Conservation (phyloP, 2,797 vertebrate species). For the Podargus strigoides region DNA sequence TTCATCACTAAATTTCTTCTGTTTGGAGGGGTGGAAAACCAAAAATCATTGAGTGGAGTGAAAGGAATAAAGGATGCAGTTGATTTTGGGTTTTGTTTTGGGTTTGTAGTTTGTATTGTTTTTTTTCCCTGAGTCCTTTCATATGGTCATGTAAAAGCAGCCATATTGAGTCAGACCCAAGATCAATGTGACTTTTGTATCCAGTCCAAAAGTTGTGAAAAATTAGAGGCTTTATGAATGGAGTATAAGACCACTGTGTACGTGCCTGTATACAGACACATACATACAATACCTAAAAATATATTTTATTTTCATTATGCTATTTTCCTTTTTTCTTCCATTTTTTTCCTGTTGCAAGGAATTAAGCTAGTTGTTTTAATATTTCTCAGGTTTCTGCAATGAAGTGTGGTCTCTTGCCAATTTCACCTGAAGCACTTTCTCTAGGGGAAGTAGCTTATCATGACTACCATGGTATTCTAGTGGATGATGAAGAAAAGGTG, state of each 20-base stretch:
- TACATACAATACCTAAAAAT: not conserved
- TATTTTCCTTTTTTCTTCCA: not conserved
- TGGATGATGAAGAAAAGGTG: conserved; percentile 87
- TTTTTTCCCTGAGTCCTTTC: not conserved
- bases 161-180: not conserved
- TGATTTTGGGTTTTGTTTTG: not conserved
- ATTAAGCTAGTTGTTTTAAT: not conserved
- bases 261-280: not conserved
- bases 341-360: not conserved
- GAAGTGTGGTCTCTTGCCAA: conserved; percentile 94
- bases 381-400: conserved; percentile 90
- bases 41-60: not conserved
- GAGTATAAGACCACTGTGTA: not conserved
- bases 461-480: conserved; percentile 94
- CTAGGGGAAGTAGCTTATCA: conserved; percentile 93
- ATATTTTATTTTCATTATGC: not conserved
- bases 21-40: not conserved
- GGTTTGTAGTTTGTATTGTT: not conserved
- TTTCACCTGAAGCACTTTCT: conserved; percentile 92
- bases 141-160: not conserved
- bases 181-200: not conserved
- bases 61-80: not conserved
- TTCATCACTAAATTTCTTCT: not conserved
- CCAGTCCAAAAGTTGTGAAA: not conserved
- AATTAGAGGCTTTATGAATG: not conserved